Base-by-base conservation (phyloP, 1,140 invertebrate genomes). In the Monomorium pharaonis region DNA sequence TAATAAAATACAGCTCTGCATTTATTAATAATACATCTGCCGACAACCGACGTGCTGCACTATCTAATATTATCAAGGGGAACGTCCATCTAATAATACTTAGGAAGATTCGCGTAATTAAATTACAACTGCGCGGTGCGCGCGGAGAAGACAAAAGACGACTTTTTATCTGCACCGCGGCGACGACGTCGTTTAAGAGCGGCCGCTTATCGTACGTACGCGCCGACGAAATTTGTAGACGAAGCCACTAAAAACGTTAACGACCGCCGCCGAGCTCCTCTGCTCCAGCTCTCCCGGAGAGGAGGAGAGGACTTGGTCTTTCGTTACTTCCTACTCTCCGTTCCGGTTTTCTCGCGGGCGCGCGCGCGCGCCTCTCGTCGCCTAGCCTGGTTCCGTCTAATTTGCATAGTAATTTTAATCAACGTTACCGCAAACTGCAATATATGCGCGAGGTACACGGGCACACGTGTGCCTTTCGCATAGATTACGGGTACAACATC, bases 331-430 rank as follows among this genome's bases (percentile, higher is more conserved):
- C 62, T 67, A 16, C n/a, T 78, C 44, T 67, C 10, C 47, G n/a
- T 84, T 37, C 42, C 44, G 30, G 27, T 3, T 44, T 60, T 80
- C n/a, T n/a, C n/a, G n/a, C n/a, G n/a, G 37, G 37, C 37, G 27
- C 74, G 18, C 80, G n/a, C 49, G 37, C 37, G 27, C 74, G 18
- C 80, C 5, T 81, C 42, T 81, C 65, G 58, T 24, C 70, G 42
- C 21, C 51, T 27, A 49, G 42, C 21, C 51, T 27, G 65, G 49
- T 83, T 83, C n/a, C 67, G 37, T 91, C 90, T 92, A 92, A 93
- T 93, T 93, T 92, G 88, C 92, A 91, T 92, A 92, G 88, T 89
- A 92, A 93, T 92, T 93, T 92, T 92, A 92, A 92, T 93, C 88
- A 92, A 89, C 86, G 88, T 89, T 91, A 90, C 90, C 92, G 85